Evolutionary conservation across 2,888 invertebrate species (phyloP).

Genomic region (Catotricha subobsoleta): DNA sequence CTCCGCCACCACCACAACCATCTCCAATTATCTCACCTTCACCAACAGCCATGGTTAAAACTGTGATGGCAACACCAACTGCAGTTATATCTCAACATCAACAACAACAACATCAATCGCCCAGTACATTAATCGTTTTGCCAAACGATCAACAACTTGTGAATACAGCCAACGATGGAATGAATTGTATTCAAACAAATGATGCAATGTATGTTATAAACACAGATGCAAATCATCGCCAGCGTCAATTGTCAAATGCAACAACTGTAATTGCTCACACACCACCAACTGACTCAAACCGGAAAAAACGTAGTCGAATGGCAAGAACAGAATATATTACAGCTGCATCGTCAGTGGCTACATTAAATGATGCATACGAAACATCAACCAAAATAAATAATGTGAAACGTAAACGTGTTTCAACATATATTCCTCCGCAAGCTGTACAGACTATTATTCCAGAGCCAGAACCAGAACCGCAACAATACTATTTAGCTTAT

Average conservation of each 20-base stretch:
- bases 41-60: constrained; percentile 9
- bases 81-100: not conserved
- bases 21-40: constrained; percentile 16
- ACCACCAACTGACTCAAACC: too few relatives aligned
- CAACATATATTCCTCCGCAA: not conserved
- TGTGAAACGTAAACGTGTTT: too few relatives aligned
- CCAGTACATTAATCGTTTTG: not conserved
- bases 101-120: not conserved
- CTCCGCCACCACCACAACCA: constrained; percentile 15
- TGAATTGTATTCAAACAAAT: not conserved
- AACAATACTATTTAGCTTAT: constrained; percentile 2
- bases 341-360: not conserved
- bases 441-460: too few relatives aligned
- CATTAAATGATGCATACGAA: not conserved
- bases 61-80: constrained; percentile 1
- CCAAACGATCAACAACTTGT: not conserved
- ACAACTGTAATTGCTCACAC: constrained; percentile 3
- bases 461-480: too few relatives aligned
- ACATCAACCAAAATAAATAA: not conserved
- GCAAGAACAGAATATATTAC: too few relatives aligned
- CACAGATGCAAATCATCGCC: not conserved
- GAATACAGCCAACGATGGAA: not conserved
- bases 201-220: constrained; percentile 1
- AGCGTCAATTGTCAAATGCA: not conserved
- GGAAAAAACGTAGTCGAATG: not conserved